Evolutionary conservation across 2,888 invertebrate species (phyloP).

Genomic region (Thumatha senex): DNA sequence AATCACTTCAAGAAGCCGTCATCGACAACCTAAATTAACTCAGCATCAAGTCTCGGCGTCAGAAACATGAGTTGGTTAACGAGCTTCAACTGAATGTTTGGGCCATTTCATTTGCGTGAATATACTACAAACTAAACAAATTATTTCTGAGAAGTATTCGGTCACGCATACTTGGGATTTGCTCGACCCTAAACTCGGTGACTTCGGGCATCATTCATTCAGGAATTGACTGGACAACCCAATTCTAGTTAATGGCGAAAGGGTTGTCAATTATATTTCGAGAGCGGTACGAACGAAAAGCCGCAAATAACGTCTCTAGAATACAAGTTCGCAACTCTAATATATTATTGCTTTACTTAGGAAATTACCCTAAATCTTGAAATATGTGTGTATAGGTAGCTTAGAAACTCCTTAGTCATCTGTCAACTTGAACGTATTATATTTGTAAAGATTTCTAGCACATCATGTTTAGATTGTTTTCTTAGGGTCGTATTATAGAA

Average conservation of each 20-base stretch:
- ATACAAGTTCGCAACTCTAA: constrained; percentile 34
- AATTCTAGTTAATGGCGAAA: constrained; percentile 43
- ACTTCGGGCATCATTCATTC: constrained; percentile 55
- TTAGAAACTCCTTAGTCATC: background rate
- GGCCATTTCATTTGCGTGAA: constrained; percentile 60
- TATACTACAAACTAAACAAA: constrained; percentile 62
- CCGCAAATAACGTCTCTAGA: constrained; percentile 37
- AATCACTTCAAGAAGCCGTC: constrained; percentile 46
- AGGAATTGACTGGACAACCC: constrained; percentile 51
- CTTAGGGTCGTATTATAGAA: no score
- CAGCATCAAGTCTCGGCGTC: constrained; percentile 45
- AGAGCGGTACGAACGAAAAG: constrained; percentile 35
- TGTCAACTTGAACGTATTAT: background rate
- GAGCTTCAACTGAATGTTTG: constrained; percentile 55
- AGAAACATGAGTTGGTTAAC: constrained; percentile 54
- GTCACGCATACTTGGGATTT: constrained; percentile 62
- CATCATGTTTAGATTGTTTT: no score
- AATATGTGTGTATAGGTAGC: constrained; percentile 14
- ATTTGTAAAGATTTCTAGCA: background rate
- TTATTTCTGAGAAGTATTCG: constrained; percentile 55
- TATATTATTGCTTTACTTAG: constrained; percentile 34
- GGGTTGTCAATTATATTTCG: constrained; percentile 46
- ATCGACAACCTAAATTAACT: constrained; percentile 46
- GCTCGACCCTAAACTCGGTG: constrained; percentile 44
- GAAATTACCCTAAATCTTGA: constrained; percentile 27